Percentiles rank a stretch among this genome's conserved stretches.
Conservation (phyloP, 2,113 vertebrate species). For the Muntiacus reevesi region DNA sequence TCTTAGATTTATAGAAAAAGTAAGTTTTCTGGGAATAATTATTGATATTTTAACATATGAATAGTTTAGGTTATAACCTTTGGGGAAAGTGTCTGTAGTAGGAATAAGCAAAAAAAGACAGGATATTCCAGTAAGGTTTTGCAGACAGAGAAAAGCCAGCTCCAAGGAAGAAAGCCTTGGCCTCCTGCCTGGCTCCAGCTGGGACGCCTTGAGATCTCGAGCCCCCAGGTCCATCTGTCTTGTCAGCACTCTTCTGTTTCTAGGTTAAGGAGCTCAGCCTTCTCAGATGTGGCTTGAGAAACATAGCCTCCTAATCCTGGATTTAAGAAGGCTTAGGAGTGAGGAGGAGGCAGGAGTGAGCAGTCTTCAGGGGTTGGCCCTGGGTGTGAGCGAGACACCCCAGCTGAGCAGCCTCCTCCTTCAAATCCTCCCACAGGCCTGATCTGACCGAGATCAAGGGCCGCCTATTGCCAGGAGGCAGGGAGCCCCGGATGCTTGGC, state of each 20-base stretch:
- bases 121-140: background rate
- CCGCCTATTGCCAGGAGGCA: slow-evolving; percentile 50
- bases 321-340: slow-evolving; percentile 21
- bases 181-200: background rate
- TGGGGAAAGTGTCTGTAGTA: background rate
- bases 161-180: too few species aligned
- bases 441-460: slow-evolving; percentile 57
- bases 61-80: background rate
- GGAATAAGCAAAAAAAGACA: background rate
- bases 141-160: background rate
- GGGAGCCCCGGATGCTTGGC: background rate
- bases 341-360: background rate
- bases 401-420: background rate
- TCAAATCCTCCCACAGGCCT: slow-evolving; percentile 58
- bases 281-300: background rate
- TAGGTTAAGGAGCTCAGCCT: slow-evolving; percentile 56
- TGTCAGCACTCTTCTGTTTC: slow-evolving; percentile 30
- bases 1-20: background rate
- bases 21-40: background rate
- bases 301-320: slow-evolving; percentile 3
- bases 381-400: background rate
- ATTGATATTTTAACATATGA: background rate
- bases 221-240: background rate
- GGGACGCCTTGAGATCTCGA: too few species aligned
- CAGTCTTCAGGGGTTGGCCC: background rate